Conservation (phyloP, 2,113 vertebrate genomes). For the Heterotis niloticus region DNA sequence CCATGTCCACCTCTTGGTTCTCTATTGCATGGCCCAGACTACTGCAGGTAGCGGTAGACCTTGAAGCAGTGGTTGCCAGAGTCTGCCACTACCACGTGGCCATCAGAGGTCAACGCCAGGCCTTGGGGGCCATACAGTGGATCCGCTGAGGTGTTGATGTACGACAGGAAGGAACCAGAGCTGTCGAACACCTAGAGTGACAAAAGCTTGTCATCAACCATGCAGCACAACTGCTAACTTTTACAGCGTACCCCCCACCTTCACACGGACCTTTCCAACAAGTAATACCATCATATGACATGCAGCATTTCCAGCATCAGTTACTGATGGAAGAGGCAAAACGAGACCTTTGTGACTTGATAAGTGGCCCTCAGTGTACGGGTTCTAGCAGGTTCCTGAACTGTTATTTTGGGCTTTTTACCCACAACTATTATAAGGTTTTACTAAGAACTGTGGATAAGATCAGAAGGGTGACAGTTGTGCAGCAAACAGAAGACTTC, state of each 20-base stretch:
- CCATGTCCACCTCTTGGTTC: background rate
- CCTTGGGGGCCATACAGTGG: slow-evolving; percentile 92
- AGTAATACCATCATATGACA: too few species aligned
- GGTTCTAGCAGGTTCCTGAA: too few species aligned
- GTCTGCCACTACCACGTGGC: slow-evolving; percentile 90
- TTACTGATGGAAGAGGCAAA: too few species aligned
- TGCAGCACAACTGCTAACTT: background rate
- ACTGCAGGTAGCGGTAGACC: slow-evolving; percentile 95
- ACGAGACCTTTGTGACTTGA: too few species aligned
- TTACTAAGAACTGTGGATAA: too few species aligned
- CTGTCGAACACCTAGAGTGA: slow-evolving; percentile 85
- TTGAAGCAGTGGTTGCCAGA: slow-evolving; percentile 98
- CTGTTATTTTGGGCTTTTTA: too few species aligned
- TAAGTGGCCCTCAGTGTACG: too few species aligned
- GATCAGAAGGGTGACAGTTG: too few species aligned
- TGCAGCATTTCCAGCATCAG: too few species aligned
- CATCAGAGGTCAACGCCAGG: slow-evolving; percentile 89
- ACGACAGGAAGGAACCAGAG: slow-evolving; percentile 89
- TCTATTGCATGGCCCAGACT: slow-evolving; percentile 32
- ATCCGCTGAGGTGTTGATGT: slow-evolving; percentile 93
- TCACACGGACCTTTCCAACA: too few species aligned
- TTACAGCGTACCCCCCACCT: background rate
- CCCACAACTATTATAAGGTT: too few species aligned
- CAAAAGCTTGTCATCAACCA: background rate
- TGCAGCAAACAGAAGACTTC: too few species aligned